Conservation (phyloP, 2,113 vertebrate genomes). For the Emberiza fucata region DNA sequence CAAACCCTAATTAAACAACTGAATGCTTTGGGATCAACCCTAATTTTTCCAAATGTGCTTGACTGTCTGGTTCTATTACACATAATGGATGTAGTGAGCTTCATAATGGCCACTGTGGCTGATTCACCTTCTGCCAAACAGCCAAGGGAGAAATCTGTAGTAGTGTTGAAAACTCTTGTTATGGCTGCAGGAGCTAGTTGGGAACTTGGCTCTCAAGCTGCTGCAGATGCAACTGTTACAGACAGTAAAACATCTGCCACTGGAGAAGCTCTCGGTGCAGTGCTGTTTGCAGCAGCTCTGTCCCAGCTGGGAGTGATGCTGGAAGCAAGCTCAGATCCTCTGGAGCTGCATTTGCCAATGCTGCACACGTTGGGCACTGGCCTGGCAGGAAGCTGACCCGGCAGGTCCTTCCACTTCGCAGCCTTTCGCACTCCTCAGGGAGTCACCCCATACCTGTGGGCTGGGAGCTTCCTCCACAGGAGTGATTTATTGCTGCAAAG, state of each 20-base stretch:
- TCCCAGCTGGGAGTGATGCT: not conserved
- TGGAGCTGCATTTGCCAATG: not conserved
- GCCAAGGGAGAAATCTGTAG: not conserved
- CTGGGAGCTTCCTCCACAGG: not conserved
- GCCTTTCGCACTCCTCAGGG: not conserved
- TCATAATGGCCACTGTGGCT: not conserved
- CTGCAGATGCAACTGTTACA: not conserved
- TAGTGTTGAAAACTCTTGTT: not conserved
- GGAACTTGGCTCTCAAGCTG: not conserved
- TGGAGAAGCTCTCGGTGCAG: not conserved
- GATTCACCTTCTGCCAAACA: not conserved
- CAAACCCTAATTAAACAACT: not conserved
- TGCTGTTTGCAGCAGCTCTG: not conserved
- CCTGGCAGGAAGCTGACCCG: not conserved
- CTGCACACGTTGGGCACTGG: not conserved
- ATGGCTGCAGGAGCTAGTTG: not conserved
- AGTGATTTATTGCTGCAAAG: not conserved
- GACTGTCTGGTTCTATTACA: not conserved
- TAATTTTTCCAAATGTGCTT: not conserved
- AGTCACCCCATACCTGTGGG: not conserved
- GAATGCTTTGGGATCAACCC: not conserved
- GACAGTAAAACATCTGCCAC: not conserved
- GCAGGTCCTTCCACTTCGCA: slow-evolving; percentile 33
- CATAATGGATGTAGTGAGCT: not conserved
- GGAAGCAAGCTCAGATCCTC: not conserved